phyloP scores from a whole-genome alignment of 2,113 vertebrate species.

The Pyrgilauda ruficollis region DNA sequence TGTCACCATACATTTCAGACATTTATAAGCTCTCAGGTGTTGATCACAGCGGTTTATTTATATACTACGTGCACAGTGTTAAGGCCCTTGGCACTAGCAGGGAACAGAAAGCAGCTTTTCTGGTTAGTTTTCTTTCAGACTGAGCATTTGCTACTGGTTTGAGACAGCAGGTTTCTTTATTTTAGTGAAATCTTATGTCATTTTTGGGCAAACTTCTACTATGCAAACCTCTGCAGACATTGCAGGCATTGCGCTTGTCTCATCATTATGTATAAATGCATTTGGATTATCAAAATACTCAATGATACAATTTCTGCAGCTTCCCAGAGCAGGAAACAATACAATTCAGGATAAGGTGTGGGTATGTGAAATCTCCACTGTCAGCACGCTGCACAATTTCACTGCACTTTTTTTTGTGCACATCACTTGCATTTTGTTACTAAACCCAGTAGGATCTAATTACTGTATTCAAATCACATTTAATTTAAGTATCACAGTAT shows the following conservation, averaged over 20 bases:
- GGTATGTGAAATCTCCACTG: not conserved
- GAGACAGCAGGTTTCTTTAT: not conserved
- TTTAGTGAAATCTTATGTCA: not conserved
- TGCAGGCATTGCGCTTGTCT: not conserved
- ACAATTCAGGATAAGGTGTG: not conserved
- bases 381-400: not conserved
- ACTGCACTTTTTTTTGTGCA: not conserved
- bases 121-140: not conserved
- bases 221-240: not conserved
- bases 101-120: constrained; percentile 1
- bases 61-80: not conserved
- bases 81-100: not conserved
- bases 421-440: not conserved
- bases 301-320: not conserved
- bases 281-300: not conserved
- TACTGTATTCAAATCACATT: not conserved
- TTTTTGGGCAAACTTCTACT: not conserved
- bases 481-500: not conserved
- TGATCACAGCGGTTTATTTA: constrained; percentile 50
- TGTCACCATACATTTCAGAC: constrained; percentile 51
- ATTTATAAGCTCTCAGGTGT: constrained; percentile 50
- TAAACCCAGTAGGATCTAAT: not conserved
- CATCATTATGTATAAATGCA: not conserved
- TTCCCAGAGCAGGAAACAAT: not conserved
- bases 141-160: not conserved